Evolutionary conservation across 2,113 vertebrate genomes (phyloP), one percentile per base, ranked within the genome.

Genomic region (Actenoides hombroni): DNA sequence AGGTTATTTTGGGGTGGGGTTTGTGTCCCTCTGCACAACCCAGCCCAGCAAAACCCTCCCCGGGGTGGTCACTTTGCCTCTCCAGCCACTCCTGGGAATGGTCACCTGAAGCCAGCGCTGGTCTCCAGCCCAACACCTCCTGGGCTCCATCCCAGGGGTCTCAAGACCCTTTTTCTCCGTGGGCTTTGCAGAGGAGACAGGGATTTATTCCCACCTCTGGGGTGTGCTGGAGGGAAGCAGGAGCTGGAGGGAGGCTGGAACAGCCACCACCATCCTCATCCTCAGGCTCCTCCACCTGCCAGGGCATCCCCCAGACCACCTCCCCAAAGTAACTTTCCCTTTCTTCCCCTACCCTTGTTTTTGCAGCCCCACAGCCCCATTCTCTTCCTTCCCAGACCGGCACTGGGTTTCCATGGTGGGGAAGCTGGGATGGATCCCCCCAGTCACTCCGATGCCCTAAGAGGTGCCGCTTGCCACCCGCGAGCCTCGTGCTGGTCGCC

Each of bases 241-340:
- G 48, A 49, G 48, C 48, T 46, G 44, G 44, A 46, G 44, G 44
- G 46, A 68, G 51, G 42, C 37, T 70, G 35, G 44, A 44, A 51
- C 2, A 23, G 3, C n/a, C 16, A 13, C 4, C 11, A 1, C 0
- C 1, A 4, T 0, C 3, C 2, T 8, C 3, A 6, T 25, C 54
- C 88, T 74, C 23, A 13, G 48, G 48, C 10, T 49, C 23, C 48
- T 56, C 26, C 48, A 1, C 18, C 29, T 6, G 6, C 1, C 13
- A 31, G 39, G 20, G 53, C 24, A 5, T 4, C 35, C n/a, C 37
- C 7, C 1, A 17, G 24, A 20, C 46, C 28, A 8, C 16, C 21
- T 37, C 33, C 33, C 19, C 46, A 1, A 2, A 21, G 13, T 13
- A 15, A 24, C 19, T 14, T 18, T 26, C 33, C 24, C 48, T 23